phyloP scores from a whole-genome alignment of 2,888 invertebrate genomes.

The Pilophorus perplexus region DNA sequence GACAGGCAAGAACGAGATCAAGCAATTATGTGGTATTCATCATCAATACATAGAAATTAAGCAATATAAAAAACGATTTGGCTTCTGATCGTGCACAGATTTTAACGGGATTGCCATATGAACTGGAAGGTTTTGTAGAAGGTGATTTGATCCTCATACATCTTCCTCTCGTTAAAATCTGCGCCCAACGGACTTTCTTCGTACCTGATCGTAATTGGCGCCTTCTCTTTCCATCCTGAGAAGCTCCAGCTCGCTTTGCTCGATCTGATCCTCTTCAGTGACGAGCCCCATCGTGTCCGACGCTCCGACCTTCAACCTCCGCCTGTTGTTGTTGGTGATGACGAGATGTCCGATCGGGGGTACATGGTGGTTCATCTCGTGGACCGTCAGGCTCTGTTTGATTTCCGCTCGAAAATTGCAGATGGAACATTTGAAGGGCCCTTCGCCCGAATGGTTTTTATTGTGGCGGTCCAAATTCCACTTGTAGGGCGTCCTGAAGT shows the following conservation, averaged over 20 bases:
- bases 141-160: too few species aligned
- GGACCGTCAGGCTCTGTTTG: conserved; percentile 86
- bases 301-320: conserved; percentile 73
- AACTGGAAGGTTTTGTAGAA: too few species aligned
- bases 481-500: conserved; percentile 78
- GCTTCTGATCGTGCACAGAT: too few species aligned
- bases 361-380: conserved; percentile 87
- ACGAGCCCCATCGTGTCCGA: conserved; percentile 57
- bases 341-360: conserved; percentile 70
- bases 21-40: too few species aligned
- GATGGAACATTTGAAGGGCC: conserved; percentile 79
- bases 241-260: conserved; percentile 50
- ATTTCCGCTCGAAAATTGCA: conserved; percentile 90
- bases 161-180: too few species aligned
- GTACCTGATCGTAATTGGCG: conserved; percentile 45
- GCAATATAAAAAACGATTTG: too few species aligned
- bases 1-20: too few species aligned
- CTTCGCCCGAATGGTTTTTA: conserved; percentile 83
- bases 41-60: too few species aligned
- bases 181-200: too few species aligned
- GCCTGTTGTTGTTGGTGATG: conserved; percentile 51
- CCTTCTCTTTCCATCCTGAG: conserved; percentile 48
- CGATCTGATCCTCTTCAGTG: conserved; percentile 48
- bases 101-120: too few species aligned
- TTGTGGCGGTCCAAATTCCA: conserved; percentile 93